Conservation (phyloP, 2,888 invertebrate species). For the Villa cingulata region DNA sequence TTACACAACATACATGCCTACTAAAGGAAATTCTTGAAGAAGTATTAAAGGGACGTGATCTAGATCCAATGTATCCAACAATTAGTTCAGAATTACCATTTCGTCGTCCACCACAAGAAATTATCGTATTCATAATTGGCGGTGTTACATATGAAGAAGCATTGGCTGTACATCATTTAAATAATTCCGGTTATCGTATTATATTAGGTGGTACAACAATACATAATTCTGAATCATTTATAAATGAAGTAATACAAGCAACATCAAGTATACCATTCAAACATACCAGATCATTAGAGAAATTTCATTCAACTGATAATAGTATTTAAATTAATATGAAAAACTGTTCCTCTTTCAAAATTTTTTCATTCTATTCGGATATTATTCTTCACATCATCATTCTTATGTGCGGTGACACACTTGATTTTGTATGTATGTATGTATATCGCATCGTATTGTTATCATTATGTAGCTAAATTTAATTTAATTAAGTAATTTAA, state of each 20-base stretch:
- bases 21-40: conserved; percentile 82
- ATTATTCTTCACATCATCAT: no score
- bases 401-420: no score
- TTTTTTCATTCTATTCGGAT: no score
- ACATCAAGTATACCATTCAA: conserved; percentile 51
- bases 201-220: conserved; percentile 84
- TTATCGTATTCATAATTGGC: conserved; percentile 93
- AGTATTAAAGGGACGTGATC: conserved; percentile 76
- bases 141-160: conserved; percentile 96
- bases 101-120: conserved; percentile 65
- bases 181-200: conserved; percentile 56
- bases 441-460: no score
- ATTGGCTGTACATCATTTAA: conserved; percentile 67
- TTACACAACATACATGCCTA: conserved; percentile 94
- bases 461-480: no score
- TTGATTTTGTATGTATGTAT: no score
- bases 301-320: conserved; percentile 14
- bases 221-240: conserved; percentile 73
- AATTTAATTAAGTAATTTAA: no score
- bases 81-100: conserved; percentile 49
- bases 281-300: conserved; percentile 39
- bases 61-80: conserved; percentile 73
- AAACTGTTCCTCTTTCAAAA: no score
- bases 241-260: conserved; percentile 58
- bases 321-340: conserved; percentile 8